Percentiles rank a stretch among this genome's conserved stretches.
Evolutionary conservation across 2,888 invertebrate genomes (phyloP).

Genomic region (Drosophila paracracens): DNA sequence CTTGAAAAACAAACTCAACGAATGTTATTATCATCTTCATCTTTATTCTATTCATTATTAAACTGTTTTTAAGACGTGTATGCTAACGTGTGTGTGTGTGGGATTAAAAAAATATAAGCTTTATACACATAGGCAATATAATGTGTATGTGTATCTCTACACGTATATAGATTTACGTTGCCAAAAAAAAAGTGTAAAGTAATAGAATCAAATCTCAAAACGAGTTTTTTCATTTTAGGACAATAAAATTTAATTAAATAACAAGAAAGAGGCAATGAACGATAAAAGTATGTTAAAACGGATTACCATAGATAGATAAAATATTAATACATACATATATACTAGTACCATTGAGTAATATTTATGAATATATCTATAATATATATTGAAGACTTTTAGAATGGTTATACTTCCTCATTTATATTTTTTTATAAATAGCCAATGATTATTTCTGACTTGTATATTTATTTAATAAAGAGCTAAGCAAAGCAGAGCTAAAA

Average conservation of each 20-base stretch:
- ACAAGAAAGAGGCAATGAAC: not conserved
- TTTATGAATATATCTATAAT: not conserved
- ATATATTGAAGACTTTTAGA: not conserved
- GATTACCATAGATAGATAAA: too few species aligned
- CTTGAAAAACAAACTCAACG: slow-evolving; percentile 35
- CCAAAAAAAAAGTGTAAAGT: slow-evolving; percentile 3
- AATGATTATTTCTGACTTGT: not conserved
- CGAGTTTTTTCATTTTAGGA: not conserved
- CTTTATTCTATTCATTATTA: slow-evolving; percentile 35
- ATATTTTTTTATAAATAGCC: not conserved
- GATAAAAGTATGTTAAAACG: not conserved
- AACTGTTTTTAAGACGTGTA: slow-evolving; percentile 41
- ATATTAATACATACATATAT: not conserved
- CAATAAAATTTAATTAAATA: not conserved
- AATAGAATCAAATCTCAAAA: not conserved
- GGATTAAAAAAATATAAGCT: slow-evolving; percentile 6
- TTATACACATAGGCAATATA: not conserved
- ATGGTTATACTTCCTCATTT: not conserved
- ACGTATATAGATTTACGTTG: not conserved
- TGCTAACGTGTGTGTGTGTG: slow-evolving; percentile 28
- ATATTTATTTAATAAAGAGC: not conserved
- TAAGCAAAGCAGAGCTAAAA: not conserved
- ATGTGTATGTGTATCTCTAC: slow-evolving; percentile 4
- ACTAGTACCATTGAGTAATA: not conserved
- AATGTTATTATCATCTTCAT: slow-evolving; percentile 46